These are phyloP conservation scores for Babylonia areolata DNA, from an alignment of 1,140 invertebrate species.

Conservation along the genomic window DNA sequence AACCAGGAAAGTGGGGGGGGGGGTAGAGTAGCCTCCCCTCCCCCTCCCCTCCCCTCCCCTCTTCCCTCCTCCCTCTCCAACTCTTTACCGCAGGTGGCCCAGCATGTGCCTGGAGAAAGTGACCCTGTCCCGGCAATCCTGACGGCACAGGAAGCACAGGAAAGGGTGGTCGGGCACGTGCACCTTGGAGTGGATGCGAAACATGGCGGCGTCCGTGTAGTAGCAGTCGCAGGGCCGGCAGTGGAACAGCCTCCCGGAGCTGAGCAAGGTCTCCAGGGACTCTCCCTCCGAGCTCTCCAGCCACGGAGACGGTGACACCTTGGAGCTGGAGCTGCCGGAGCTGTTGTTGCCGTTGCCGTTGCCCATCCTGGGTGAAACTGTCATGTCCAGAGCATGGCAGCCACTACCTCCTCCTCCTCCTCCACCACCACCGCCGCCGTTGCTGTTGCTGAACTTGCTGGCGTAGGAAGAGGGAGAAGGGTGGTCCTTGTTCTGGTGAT, in stretches of 20 bases:
- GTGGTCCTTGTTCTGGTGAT: too few relatives aligned
- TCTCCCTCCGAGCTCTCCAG: constrained; percentile 56
- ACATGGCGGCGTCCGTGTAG: constrained; percentile 70
- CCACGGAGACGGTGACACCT: too few relatives aligned
- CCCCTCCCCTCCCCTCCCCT: too few relatives aligned
- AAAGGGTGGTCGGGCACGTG: constrained; percentile 64
- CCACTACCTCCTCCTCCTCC: too few relatives aligned
- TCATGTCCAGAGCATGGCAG: background rate
- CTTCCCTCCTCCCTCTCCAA: too few relatives aligned
- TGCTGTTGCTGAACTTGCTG: background rate
- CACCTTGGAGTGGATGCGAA: constrained; percentile 67
- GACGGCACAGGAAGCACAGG: constrained; percentile 64
- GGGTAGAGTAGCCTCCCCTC: too few relatives aligned
- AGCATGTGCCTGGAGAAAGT: constrained; percentile 68
- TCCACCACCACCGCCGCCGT: too few relatives aligned
- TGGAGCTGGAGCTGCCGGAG: background rate
- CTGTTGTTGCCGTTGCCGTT: too few relatives aligned
- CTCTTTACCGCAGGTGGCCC: constrained; percentile 68
- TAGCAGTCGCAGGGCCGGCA: constrained; percentile 70
- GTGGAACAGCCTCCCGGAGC: constrained; percentile 64
- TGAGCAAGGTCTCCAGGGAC: constrained; percentile 60
- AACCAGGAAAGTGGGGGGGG: too few relatives aligned
- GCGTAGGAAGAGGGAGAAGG: too few relatives aligned
- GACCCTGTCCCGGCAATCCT: constrained; percentile 69
- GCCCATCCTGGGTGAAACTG: background rate